Percentiles rank a stretch among this genome's conserved stretches.
Evolutionary conservation across 2,797 vertebrate species (phyloP).

Genomic region (Taeniopygia guttata): DNA sequence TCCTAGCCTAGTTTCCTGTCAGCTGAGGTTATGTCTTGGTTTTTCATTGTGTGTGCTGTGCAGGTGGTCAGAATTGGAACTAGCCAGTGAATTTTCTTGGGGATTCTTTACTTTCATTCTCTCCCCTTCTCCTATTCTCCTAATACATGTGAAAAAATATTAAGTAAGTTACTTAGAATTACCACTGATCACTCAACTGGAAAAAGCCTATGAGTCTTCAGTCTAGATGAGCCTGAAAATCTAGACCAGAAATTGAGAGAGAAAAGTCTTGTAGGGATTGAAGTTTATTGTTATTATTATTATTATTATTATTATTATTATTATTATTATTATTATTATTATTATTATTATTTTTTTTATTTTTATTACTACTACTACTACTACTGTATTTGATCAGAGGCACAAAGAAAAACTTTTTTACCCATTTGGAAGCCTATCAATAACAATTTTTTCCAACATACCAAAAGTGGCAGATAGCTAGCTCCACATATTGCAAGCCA

Average conservation of each 20-base stretch:
- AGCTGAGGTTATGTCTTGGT: neutral
- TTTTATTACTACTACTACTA: too few species aligned
- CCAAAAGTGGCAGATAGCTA: neutral
- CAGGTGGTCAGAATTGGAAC: neutral
- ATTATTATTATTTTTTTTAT: neutral
- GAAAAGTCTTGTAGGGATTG: neutral
- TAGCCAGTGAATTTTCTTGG: neutral
- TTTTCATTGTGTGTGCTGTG: neutral
- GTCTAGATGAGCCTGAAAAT: neutral
- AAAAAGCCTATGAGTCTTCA: neutral
- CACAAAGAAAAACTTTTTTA: neutral
- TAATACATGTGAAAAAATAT: neutral
- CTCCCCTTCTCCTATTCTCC: neutral
- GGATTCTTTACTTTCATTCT: neutral
- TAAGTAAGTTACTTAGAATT: neutral
- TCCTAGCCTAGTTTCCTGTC: neutral
- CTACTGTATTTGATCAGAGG: neutral
- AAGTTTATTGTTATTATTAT: neutral
- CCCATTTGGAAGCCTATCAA: neutral
- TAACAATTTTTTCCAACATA: neutral
- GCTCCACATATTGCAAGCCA: neutral
- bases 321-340: too few species aligned
- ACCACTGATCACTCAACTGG: neutral
- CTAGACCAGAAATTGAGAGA: neutral
- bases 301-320: neutral